Base-by-base conservation (phyloP, 2,113 vertebrate species). In the Rhegmatorhina hoffmannsi region DNA sequence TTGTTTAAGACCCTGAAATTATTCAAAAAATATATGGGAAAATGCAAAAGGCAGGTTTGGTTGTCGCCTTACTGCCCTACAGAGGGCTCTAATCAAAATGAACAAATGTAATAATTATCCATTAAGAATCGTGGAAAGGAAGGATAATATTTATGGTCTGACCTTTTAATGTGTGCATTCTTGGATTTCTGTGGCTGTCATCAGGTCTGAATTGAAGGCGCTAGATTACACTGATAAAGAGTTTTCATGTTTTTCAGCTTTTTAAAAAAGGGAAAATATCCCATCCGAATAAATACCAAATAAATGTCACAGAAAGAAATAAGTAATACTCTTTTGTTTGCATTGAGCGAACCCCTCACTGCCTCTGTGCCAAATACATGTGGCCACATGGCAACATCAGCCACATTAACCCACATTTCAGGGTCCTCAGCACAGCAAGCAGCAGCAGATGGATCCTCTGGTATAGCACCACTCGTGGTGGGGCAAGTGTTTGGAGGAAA, bases 291-390 rank as follows among this genome's bases (percentile, higher is more conserved):
- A 55, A 55, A 17, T 31, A 49, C 13, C 13, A 40, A 40, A 40
- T 40, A 40, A 40, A 40, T 40, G 40, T 40, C 40, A 19, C 26
- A 7, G 11, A 1, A 17, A 40, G 18, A 55, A 55, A 17, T 31
- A 49, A 43, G 40, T 43, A 43, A 43, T 43, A 43, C 31, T 36
- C 34, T 69, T 6, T 8, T 25, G 44, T 38, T 66, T 28, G 31
- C 31, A 38, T 21, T 3, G 12, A 20, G 34, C 72, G 26, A 49
- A 46, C 7, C 6, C 13, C 9, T 74, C 23, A 23, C 28, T 26
- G 18, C 67, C n/a, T 24, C 44, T 46, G 24, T 63, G 38, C 15
- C 23, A 53, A 3, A 8, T 56, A 8, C 0, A 0, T 9, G 15
- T 9, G 33, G 49, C 21, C 31, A 6, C 10, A 17, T 0, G 3